Base-by-base conservation (phyloP, 2,888 invertebrate species). In the Ochropleura plecta region DNA sequence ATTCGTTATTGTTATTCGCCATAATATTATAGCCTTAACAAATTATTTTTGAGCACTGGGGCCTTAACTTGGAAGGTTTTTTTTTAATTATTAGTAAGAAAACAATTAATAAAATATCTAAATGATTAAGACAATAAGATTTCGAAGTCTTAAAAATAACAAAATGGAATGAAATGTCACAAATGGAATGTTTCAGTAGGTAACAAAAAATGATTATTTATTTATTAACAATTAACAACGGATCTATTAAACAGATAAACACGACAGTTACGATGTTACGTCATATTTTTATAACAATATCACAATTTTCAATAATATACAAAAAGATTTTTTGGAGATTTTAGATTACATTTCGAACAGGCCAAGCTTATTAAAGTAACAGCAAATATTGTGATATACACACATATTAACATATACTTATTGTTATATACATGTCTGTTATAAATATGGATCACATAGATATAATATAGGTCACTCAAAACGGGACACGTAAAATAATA, bases 241-340 rank as follows among this genome's bases (percentile, higher is more conserved):
- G 89, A 90, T 86, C 84, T 88, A 79, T 87, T 73, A 93, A 92
- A 93, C 91, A 91, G 90, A 88, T 89, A 93, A 92, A 94, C 91
- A 93, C 89, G 93, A 93, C 89, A 92, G 88, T 92, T 92, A 94
- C 89, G 91, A 93, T 93, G 91, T 88, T 91, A 90, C 90, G 91
- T 93, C 84, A 93, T 90, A 59, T 93, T 88, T 30, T 94, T 93
- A 94, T 95, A 96, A 96, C 96, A 96, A 96, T 96, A 96, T 96
- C 96, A 96, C 96, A 96, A 95, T 96, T 96, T 96, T 96, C 92
- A 96, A 95, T 96, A 96, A 96, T 95, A 95, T 95, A 96, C 95
- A 95, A 93, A 95, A 95, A 93, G 93, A 94, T 91, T 92, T 30
- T 93, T 93, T 93, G 93, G 93, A 95, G 92, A 95, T 93, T 93